phyloP scores from a whole-genome alignment of 2,113 vertebrate species.

The Camelus bactrianus region DNA sequence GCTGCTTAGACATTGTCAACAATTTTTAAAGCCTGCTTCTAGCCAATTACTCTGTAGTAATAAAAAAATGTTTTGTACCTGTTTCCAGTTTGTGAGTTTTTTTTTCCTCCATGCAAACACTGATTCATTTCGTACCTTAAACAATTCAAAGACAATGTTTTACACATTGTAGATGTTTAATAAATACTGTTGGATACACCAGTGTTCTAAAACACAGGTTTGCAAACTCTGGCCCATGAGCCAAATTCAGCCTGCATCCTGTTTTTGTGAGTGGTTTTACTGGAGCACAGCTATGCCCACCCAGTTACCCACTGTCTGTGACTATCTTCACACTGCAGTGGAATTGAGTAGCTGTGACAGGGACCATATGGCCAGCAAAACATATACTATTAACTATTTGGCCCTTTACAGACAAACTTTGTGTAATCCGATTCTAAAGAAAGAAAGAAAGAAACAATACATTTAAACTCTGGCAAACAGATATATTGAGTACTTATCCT shows the following conservation, averaged over 20 bases:
- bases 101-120: background rate
- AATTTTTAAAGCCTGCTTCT: background rate
- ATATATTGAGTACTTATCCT: background rate
- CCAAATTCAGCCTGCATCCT: background rate
- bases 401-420: background rate
- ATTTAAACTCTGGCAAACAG: constrained; percentile 35
- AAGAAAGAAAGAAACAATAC: constrained; percentile 52
- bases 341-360: background rate
- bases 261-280: background rate
- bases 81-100: background rate
- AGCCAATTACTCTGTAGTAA: background rate
- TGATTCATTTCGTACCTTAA: background rate
- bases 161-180: background rate
- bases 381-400: background rate
- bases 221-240: background rate
- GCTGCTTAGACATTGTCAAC: background rate
- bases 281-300: background rate
- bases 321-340: background rate
- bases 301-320: background rate
- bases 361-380: background rate
- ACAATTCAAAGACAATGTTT: background rate
- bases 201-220: background rate
- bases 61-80: background rate
- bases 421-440: constrained; percentile 45
- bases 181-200: background rate